A percentile compares a stretch with the other conserved stretches of the same genome.
These are phyloP conservation scores for Nesoenas mayeri DNA, from an alignment of 2,113 vertebrate species.

Conservation along the genomic window DNA sequence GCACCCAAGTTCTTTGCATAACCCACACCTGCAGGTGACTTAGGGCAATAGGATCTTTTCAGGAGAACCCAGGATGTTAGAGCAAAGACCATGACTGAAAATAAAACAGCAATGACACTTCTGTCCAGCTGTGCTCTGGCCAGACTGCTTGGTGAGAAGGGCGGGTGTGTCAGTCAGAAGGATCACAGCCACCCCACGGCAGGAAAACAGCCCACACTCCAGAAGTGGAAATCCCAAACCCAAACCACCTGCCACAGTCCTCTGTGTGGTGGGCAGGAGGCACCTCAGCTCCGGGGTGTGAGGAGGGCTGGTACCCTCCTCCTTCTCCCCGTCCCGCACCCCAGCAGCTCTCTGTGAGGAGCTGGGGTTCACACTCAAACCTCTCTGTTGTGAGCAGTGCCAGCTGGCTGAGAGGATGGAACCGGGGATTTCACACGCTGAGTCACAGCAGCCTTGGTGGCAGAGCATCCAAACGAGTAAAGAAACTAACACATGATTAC, in stretches of 20 bases:
- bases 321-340: not conserved
- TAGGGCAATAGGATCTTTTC: not conserved
- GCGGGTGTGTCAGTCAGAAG: not conserved
- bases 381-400: not conserved
- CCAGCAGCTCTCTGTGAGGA: not conserved
- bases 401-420: not conserved
- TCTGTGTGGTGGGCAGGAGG: not conserved
- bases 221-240: not conserved
- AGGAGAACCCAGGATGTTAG: not conserved
- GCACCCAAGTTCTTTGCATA: not conserved
- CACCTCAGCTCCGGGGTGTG: not conserved
- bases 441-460: not conserved
- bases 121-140: not conserved
- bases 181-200: not conserved
- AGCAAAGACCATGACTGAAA: not conserved
- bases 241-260: fast-evolving
- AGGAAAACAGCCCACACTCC: not conserved
- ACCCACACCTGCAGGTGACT: not conserved
- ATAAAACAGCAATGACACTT: not conserved
- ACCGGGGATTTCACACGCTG: not conserved
- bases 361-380: not conserved
- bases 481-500: not conserved
- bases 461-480: not conserved
- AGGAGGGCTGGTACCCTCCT: not conserved
- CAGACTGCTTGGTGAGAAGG: not conserved